These are phyloP conservation scores for Rhaphigaster nebulosa DNA, from an alignment of 2,888 invertebrate genomes.

Conservation along the genomic window DNA sequence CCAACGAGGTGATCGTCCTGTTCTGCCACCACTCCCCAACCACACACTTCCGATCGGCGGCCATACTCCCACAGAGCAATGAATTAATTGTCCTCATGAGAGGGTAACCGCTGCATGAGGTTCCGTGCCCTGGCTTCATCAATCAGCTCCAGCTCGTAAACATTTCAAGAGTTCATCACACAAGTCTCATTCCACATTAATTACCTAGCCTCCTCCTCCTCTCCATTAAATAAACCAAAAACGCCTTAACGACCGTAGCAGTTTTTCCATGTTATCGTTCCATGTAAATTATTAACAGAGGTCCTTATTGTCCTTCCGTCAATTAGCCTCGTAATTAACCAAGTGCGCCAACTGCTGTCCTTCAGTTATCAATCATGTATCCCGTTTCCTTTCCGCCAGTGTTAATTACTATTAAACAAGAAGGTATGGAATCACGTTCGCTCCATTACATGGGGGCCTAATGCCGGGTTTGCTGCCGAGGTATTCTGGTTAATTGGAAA, in stretches of 20 bases:
- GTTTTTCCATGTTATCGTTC: not conserved
- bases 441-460: not conserved
- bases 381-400: not conserved
- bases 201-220: not conserved
- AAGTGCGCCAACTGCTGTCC: not conserved
- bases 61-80: not conserved
- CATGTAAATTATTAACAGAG: conserved; percentile 5
- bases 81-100: not conserved
- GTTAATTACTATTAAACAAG: conserved; percentile 22
- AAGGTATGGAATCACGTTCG: conserved; percentile 1
- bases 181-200: conserved; percentile 19
- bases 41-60: not conserved
- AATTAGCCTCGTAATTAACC: not conserved
- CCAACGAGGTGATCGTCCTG: not conserved
- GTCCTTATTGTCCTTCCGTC: not conserved
- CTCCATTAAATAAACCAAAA: conserved; percentile 36
- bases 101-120: not conserved
- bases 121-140: conserved; percentile 12
- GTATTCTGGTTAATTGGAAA: conserved; percentile 22
- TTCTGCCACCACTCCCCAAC: not conserved
- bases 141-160: conserved; percentile 27
- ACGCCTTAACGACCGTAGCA: not conserved
- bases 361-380: not conserved
- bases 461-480: not conserved
- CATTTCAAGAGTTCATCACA: conserved; percentile 53